phyloP scores from a whole-genome alignment of 2,888 invertebrate species.

The Netelia melanura region DNA sequence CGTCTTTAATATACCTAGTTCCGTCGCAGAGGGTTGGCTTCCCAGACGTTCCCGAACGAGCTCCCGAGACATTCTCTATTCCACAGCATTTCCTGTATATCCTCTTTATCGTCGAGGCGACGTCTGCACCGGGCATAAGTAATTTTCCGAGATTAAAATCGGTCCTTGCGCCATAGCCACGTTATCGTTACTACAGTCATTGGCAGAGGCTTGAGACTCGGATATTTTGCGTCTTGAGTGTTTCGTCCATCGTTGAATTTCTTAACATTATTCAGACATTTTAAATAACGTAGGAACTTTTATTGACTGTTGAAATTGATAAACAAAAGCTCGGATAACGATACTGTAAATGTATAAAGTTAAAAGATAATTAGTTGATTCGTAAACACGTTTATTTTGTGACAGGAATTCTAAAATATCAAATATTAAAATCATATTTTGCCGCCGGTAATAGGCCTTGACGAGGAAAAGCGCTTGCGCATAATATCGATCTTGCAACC shows the following conservation, averaged over 20 bases:
- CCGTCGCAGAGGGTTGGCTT: neutral
- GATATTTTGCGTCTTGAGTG: neutral
- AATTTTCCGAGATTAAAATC: conserved; percentile 61
- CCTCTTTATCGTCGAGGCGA: conserved; percentile 25
- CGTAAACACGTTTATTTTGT: too few species aligned
- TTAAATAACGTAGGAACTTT: neutral
- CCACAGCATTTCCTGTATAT: neutral
- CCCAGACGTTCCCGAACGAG: neutral
- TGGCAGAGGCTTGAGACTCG: neutral
- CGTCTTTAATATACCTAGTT: neutral
- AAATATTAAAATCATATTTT: too few species aligned
- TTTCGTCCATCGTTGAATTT: conserved; percentile 13
- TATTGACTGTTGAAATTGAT: neutral
- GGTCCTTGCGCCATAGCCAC: conserved; percentile 27
- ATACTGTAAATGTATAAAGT: too few species aligned
- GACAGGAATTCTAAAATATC: too few species aligned
- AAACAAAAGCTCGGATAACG: neutral
- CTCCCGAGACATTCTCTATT: neutral
- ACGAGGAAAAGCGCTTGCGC: too few species aligned
- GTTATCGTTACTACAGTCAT: conserved; percentile 28
- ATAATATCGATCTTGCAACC: too few species aligned
- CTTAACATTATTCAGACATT: neutral
- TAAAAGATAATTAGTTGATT: too few species aligned
- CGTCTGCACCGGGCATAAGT: conserved; percentile 38
- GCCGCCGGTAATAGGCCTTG: too few species aligned